Conservation (phyloP, 2,113 vertebrate genomes). For the Pangasianodon hypophthalmus region DNA sequence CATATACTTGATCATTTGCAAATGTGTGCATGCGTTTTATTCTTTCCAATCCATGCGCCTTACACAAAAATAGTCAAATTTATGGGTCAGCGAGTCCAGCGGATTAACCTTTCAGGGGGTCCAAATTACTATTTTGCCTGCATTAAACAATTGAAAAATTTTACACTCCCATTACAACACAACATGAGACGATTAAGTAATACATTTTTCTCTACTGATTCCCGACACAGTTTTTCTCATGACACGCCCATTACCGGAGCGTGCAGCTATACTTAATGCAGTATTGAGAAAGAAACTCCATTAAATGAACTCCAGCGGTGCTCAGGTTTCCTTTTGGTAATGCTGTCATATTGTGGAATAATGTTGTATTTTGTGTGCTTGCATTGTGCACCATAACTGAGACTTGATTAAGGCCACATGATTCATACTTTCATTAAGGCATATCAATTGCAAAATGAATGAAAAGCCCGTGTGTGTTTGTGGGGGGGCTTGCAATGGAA, state of each 20-base stretch:
- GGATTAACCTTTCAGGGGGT: not conserved
- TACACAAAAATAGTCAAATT: too few species aligned
- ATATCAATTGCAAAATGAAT: not conserved
- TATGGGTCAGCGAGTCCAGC: not conserved
- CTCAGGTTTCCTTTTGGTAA: conserved; percentile 1
- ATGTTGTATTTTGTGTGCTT: not conserved
- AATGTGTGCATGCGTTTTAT: not conserved
- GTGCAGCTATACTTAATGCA: conserved; percentile 10
- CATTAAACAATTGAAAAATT: not conserved
- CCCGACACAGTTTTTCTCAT: conserved; percentile 12
- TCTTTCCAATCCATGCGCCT: not conserved
- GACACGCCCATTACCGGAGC: conserved; percentile 7
- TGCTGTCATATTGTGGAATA: not conserved
- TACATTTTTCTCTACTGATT: not conserved
- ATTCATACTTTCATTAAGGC: not conserved
- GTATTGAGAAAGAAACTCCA: conserved; percentile 10
- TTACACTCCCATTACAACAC: not conserved
- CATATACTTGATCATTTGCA: not conserved
- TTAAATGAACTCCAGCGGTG: not conserved
- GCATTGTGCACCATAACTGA: not conserved
- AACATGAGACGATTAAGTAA: conserved; percentile 14
- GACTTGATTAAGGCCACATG: not conserved
- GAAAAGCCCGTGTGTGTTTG: not conserved
- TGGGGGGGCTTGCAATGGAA: not conserved
- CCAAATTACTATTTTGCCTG: not conserved